A percentile compares a stretch with the other conserved stretches of the same genome.
Conservation (phyloP, 2,888 invertebrate genomes). For the Dimorphilus gyrociliatus region DNA sequence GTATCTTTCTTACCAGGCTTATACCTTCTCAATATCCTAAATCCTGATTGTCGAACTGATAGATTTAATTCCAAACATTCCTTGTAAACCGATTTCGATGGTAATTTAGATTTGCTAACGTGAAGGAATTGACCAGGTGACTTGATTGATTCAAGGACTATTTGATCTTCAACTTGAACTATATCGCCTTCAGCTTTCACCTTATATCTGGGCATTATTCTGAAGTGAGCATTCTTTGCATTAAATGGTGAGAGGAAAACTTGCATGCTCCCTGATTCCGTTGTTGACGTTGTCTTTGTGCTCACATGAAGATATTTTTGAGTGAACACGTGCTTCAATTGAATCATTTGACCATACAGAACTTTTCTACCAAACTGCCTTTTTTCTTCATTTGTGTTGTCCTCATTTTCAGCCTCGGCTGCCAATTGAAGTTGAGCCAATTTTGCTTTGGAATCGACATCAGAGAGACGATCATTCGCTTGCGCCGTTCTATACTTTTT, state of each 20-base stretch:
- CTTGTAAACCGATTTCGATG: constrained; percentile 16
- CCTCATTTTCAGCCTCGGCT: constrained; percentile 27
- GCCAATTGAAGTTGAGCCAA: constrained; percentile 17
- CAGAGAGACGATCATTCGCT: constrained; percentile 15
- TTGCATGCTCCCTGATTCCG: constrained; percentile 33
- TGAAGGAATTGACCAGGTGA: constrained; percentile 30
- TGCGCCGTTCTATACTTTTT: constrained; percentile 22
- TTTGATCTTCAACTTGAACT: constrained; percentile 32
- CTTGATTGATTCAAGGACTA: constrained; percentile 32
- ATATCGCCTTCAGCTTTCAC: constrained; percentile 36
- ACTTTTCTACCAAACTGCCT: constrained; percentile 30
- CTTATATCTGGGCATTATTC: constrained; percentile 34
- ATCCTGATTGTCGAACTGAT: constrained; percentile 31
- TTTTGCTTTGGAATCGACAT: constrained; percentile 17
- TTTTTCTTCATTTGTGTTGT: constrained; percentile 29
- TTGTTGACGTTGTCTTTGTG: constrained; percentile 26
- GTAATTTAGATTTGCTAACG: constrained; percentile 17
- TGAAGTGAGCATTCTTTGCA: constrained; percentile 30
- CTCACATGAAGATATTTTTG: constrained; percentile 31
- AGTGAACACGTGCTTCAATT: constrained; percentile 28
- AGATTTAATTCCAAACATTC: constrained; percentile 29
- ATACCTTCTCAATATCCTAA: constrained; percentile 26
- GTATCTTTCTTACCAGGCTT: constrained; percentile 21
- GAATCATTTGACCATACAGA: constrained; percentile 30
- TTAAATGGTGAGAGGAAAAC: constrained; percentile 20